phyloP scores from a whole-genome alignment of 2,888 invertebrate species.

The Polydrusus tereticollis region DNA sequence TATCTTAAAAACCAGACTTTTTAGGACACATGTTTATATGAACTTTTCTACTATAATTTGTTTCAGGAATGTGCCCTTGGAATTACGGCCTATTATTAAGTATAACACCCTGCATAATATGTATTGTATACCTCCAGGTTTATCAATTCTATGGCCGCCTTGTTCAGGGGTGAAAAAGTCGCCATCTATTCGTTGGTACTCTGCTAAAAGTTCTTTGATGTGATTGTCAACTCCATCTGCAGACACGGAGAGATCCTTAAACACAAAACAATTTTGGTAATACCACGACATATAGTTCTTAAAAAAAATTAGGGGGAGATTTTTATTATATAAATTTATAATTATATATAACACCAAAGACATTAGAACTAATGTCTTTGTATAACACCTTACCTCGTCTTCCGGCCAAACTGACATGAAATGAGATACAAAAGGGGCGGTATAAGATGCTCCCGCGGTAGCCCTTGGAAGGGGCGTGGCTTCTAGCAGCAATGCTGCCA shows the following conservation, averaged over 20 bases:
- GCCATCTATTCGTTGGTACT: slow-evolving; percentile 69
- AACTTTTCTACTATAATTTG: too few species aligned
- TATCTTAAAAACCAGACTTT: too few species aligned
- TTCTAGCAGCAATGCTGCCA: slow-evolving; percentile 79
- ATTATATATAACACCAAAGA: background rate
- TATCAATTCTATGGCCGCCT: background rate
- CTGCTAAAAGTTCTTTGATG: slow-evolving; percentile 73
- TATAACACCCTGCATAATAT: too few species aligned
- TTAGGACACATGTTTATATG: too few species aligned
- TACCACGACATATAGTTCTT: too few species aligned
- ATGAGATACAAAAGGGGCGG: slow-evolving; percentile 65
- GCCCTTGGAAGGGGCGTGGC: slow-evolving; percentile 70
- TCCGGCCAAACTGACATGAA: slow-evolving; percentile 77
- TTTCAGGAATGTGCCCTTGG: too few species aligned
- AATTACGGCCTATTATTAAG: too few species aligned
- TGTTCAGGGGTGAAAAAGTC: slow-evolving; percentile 23
- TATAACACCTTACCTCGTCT: slow-evolving; percentile 66
- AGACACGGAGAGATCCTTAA: background rate
- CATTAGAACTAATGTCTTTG: too few species aligned
- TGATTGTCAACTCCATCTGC: slow-evolving; percentile 67
- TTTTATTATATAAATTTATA: too few species aligned
- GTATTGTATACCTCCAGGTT: slow-evolving; percentile 9
- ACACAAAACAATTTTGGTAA: slow-evolving; percentile 1
- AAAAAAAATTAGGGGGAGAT: too few species aligned
- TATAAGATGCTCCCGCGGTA: background rate